phyloP scores from a whole-genome alignment of 2,888 invertebrate species.

The Meloe dianella region DNA sequence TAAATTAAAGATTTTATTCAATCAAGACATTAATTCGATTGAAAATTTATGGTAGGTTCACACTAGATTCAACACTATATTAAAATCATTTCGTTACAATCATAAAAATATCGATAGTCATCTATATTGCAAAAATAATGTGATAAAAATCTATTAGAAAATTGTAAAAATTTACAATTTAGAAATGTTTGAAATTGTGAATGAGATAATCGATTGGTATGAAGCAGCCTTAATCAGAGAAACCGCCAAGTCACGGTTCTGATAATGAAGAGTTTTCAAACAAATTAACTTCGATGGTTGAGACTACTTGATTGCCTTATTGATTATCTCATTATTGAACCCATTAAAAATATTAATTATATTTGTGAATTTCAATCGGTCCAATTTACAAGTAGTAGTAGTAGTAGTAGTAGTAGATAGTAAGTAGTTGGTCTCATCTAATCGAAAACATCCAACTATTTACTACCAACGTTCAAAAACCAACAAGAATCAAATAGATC shows the following conservation, averaged over 20 bases:
- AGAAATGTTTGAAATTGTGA: not conserved
- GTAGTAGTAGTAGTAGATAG: slow-evolving; percentile 21
- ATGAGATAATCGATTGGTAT: not conserved
- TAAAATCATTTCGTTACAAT: not conserved
- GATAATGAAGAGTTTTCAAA: slow-evolving; percentile 37
- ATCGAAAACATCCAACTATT: not conserved
- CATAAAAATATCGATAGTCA: not conserved
- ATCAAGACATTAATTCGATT: slow-evolving; percentile 33
- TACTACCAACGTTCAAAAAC: slow-evolving; percentile 1
- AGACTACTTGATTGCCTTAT: slow-evolving; percentile 47
- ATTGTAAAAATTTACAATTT: not conserved
- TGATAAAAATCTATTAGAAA: not conserved
- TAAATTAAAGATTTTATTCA: slow-evolving; percentile 39
- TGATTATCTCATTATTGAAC: slow-evolving; percentile 49
- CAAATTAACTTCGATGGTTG: slow-evolving; percentile 36
- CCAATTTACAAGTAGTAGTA: slow-evolving; percentile 11
- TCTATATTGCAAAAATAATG: too few species aligned
- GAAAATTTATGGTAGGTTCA: slow-evolving; percentile 21
- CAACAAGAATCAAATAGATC: slow-evolving; percentile 9
- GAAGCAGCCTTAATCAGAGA: slow-evolving; percentile 19
- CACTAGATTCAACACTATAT: slow-evolving; percentile 11
- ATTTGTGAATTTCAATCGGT: slow-evolving; percentile 18
- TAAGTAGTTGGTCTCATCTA: slow-evolving; percentile 22
- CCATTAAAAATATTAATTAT: slow-evolving; percentile 43
- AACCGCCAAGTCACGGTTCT: slow-evolving; percentile 27